Evolutionary conservation across 2,888 invertebrate genomes (phyloP).

Genomic region (Apocheima hispidaria): DNA sequence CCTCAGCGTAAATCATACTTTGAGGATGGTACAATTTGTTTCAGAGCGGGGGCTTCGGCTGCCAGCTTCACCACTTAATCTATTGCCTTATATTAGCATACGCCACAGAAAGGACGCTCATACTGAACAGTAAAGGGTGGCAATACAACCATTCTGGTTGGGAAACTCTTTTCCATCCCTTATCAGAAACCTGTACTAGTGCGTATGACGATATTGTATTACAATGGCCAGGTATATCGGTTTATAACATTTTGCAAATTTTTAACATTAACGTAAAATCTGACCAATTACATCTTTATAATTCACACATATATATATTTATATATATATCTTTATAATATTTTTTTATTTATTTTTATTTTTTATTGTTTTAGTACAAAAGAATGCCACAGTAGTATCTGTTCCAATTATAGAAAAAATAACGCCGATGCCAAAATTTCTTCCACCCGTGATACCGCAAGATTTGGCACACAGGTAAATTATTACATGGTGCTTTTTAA

Average conservation of each 20-base stretch:
- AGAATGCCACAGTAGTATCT: neutral
- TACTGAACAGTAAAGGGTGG: conserved; percentile 87
- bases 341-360: no score
- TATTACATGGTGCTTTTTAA: no score
- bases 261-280: no score
- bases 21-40: neutral
- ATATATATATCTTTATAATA: neutral
- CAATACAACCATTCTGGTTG: neutral
- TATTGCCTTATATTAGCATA: conserved; percentile 98
- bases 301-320: no score
- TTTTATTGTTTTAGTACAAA: neutral
- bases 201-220: neutral
- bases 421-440: neutral
- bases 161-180: conserved; percentile 2
- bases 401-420: conserved; percentile 3
- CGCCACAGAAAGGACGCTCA: conserved; percentile 95
- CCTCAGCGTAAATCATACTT: neutral
- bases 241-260: neutral
- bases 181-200: conserved; percentile 6
- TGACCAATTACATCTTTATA: no score
- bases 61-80: conserved; percentile 92
- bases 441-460: conserved; percentile 7
- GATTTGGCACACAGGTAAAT: conserved; percentile 8
- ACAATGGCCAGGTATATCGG: conserved; percentile 1
- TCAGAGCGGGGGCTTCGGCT: conserved; percentile 5